Percentiles rank a stretch among this genome's conserved stretches.
phyloP scores from a whole-genome alignment of 2,888 invertebrate genomes.

The Cheilosia urbana region DNA sequence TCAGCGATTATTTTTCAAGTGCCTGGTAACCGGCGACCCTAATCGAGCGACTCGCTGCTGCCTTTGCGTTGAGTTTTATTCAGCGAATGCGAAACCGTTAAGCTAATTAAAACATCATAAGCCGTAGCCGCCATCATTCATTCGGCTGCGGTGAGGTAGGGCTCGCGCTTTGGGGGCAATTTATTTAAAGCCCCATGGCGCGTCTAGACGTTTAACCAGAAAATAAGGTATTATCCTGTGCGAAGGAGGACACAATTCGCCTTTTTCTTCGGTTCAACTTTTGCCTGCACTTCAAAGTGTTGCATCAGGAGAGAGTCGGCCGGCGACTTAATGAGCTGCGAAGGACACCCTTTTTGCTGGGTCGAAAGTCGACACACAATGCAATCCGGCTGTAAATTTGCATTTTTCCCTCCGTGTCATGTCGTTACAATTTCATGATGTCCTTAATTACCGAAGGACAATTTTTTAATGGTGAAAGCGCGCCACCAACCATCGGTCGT shows the following conservation, averaged over 20 bases:
- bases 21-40: slow-evolving; percentile 29
- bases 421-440: slow-evolving; percentile 75
- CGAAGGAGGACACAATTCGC: slow-evolving; percentile 24
- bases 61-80: slow-evolving; percentile 12
- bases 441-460: slow-evolving; percentile 74
- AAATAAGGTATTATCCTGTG: slow-evolving; percentile 57
- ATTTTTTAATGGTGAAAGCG: slow-evolving; percentile 62
- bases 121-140: slow-evolving; percentile 16
- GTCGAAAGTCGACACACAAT: slow-evolving; percentile 28
- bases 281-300: slow-evolving; percentile 19
- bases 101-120: slow-evolving; percentile 65
- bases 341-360: slow-evolving; percentile 45
- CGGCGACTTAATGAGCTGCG: slow-evolving; percentile 64
- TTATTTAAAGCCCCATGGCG: slow-evolving; percentile 40
- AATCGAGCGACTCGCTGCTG: slow-evolving; percentile 6
- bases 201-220: slow-evolving; percentile 63
- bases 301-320: slow-evolving; percentile 1
- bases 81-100: slow-evolving; percentile 5
- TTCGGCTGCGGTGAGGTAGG: slow-evolving; percentile 4
- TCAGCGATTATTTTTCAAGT: slow-evolving; percentile 61
- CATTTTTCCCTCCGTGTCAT: slow-evolving; percentile 72
- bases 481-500: slow-evolving; percentile 28
- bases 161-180: slow-evolving; percentile 29
- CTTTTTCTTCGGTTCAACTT: slow-evolving; percentile 25
- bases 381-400: slow-evolving; percentile 58